Evolutionary conservation across 2,888 invertebrate species (phyloP), one percentile per base, ranked within the genome.

Genomic region (Clivina fossor): DNA sequence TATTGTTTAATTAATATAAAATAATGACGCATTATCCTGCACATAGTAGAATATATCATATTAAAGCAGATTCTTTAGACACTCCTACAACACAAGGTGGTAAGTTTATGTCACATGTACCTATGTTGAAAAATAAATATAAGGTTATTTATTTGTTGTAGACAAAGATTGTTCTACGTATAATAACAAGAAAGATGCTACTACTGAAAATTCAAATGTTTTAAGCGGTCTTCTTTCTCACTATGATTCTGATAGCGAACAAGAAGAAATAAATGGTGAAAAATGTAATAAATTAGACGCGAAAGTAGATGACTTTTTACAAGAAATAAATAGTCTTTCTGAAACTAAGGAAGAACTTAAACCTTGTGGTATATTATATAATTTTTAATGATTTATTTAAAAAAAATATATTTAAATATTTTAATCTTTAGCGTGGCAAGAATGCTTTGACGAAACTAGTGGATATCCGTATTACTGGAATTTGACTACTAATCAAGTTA

Each of bases 381-480:
- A n/a, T 20, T 32, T 15, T 43, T 30, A 30, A 26, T 28, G 5
- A 35, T 35, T 8, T 35, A 35, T 19, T 26, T 13, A 24, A 3
- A 24, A 13, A 24, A 24, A 8, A 9, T 48, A 26, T 26, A 20
- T 28, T 2, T 11, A n/a, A 46, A 13, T 48, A 43, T 46, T 33
- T 20, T 11, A 19, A 18, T 22, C 22, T 74, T 54, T 73, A 81
- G 79, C 77, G 65, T 84, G 86, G 86, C 79, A 85, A 75, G 80
- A 82, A 68, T 83, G 83, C 64, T 76, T 74, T 60, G 84, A 84
- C 65, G 78, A 80, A 63, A 72, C 74, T 9, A 78, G 80, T 1
- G 83, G 83, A 1, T 83, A 79, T 66, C 74, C 80, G 1, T 84
- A 84, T 67, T 84, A 82, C 63, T 84, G 84, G 84, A 82, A 84